Evolutionary conservation across 2,113 vertebrate species (phyloP), one percentile per base, ranked within the genome.

Genomic region (Notiomystis cincta): DNA sequence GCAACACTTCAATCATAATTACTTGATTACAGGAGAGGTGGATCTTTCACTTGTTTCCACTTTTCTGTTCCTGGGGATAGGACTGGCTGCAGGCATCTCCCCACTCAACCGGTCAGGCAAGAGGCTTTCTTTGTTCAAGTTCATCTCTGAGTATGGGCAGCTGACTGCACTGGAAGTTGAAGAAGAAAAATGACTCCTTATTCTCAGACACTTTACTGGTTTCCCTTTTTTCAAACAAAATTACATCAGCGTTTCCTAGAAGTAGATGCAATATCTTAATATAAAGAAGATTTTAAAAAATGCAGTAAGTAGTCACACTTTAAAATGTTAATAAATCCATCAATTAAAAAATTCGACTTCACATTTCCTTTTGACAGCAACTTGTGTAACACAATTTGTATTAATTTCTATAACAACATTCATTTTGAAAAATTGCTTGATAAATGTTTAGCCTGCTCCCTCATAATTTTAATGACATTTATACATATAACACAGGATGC

Each of bases 121-220:
- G 92, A 98, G 98, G 27, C 96, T 98, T 61, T 98, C 98, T 95
- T 98, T 98, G 96, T 98, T 98, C 93, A 99, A 92, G 96, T 99
- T 99, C 94, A 98, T 96, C 90, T 99, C 98, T 16, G 98, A 99
- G 91, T 99, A 99, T 0, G 98, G 98, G 91, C 98, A 99, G 89
- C 95, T 98, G 94, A 98, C 94, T 60, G 98, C 98, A 95, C 98
- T 98, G 80, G 72, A 97, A 90, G 51, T 76, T 33, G 79, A 96
- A 89, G 47, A 82, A 79, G 35, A 97, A 72, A 95, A 89, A 82
- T 10, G 31, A 10, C 81, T 66, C 33, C n/a, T 92, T 96, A 95
- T 95, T 65, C 42, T 66, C 75, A 82, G 28, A 87, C 10, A 78
- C 14, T 89, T 61, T 42, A 89, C 3, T 65, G 60, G 66, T 35